Evolutionary conservation across 2,888 invertebrate genomes (phyloP).

Genomic region (Pogonocherus hispidulus): DNA sequence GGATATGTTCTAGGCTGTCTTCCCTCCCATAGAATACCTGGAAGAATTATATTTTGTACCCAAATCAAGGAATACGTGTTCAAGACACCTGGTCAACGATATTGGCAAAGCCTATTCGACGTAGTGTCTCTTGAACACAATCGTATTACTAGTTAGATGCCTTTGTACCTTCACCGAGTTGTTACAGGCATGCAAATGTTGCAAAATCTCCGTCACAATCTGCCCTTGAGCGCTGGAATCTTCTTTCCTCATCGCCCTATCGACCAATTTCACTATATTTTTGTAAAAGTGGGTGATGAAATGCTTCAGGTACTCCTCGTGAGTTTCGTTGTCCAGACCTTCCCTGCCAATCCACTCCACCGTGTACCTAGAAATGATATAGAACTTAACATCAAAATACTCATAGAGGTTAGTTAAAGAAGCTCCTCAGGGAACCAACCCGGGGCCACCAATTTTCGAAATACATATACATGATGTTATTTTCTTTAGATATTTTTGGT

Average conservation of each 20-base stretch:
- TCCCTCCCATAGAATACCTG: slow-evolving; percentile 93
- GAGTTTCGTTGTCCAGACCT: slow-evolving; percentile 92
- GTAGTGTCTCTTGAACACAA: too few relatives aligned
- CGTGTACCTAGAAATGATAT: slow-evolving; percentile 79
- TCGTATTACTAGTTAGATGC: too few relatives aligned
- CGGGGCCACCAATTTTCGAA: not conserved
- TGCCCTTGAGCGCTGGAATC: slow-evolving; percentile 94
- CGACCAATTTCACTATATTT: slow-evolving; percentile 91
- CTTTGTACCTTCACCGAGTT: slow-evolving; percentile 91
- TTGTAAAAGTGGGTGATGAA: slow-evolving; percentile 96
- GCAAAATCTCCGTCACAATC: slow-evolving; percentile 93
- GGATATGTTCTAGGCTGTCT: slow-evolving; percentile 84
- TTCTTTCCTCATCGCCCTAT: slow-evolving; percentile 95
- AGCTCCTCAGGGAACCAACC: not conserved
- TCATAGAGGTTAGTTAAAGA: too few relatives aligned
- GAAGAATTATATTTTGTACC: too few relatives aligned
- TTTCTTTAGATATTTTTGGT: too few relatives aligned
- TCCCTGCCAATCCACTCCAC: slow-evolving; percentile 98
- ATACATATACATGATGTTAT: too few relatives aligned
- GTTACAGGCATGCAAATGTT: slow-evolving; percentile 95
- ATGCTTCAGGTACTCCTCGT: slow-evolving; percentile 92
- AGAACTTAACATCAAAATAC: too few relatives aligned
- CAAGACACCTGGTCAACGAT: too few relatives aligned
- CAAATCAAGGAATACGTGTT: too few relatives aligned
- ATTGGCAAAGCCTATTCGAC: too few relatives aligned